phyloP scores from a whole-genome alignment of 2,797 vertebrate genomes.

The Phalanger gymnotis region DNA sequence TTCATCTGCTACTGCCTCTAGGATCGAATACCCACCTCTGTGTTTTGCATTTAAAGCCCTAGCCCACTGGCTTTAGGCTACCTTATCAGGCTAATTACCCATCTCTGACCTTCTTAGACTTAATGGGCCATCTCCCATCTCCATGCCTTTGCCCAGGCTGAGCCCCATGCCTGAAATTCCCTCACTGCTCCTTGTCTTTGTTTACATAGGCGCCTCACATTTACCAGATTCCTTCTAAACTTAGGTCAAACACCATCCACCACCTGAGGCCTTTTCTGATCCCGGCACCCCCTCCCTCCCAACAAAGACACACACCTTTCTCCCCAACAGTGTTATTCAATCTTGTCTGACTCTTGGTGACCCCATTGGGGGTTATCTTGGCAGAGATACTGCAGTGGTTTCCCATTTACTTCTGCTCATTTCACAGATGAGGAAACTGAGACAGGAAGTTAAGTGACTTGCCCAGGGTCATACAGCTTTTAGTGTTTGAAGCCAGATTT shows the following conservation, averaged over 20 bases:
- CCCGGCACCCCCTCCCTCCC: too few relatives aligned
- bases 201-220: background rate
- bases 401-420: background rate
- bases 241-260: background rate
- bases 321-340: background rate
- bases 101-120: too few relatives aligned
- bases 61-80: too few relatives aligned
- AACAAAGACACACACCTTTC: background rate
- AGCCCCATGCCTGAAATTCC: background rate
- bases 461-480: background rate
- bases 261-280: background rate
- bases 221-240: background rate
- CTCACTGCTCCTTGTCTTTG: background rate
- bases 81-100: too few relatives aligned
- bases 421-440: background rate
- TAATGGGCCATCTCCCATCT: background rate
- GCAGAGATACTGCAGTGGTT: background rate
- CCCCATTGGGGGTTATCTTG: background rate
- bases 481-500: background rate
- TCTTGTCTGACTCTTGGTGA: background rate
- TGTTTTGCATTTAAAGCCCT: too few relatives aligned
- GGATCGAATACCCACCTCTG: too few relatives aligned
- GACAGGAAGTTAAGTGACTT: background rate
- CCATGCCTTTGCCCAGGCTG: background rate
- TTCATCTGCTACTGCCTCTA: background rate